Percentiles rank a stretch among this genome's conserved stretches.
These are phyloP conservation scores for Orthonyx spaldingii DNA, from an alignment of 2,113 vertebrate genomes.

Conservation along the genomic window DNA sequence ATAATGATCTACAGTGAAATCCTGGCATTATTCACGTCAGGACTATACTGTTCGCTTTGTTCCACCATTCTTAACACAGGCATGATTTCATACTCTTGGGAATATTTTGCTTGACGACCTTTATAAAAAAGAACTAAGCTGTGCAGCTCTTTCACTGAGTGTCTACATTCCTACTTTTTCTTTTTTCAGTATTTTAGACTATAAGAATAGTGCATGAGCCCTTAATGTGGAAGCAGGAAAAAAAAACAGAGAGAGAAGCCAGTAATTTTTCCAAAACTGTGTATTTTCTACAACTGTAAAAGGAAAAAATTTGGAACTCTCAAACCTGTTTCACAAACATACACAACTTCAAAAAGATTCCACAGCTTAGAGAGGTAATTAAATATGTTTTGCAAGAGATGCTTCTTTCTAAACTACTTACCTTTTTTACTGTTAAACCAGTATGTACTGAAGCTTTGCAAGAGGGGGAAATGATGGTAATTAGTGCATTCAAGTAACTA, in stretches of 20 bases:
- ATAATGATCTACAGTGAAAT: constrained; percentile 16
- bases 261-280: background rate
- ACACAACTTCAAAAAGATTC: background rate
- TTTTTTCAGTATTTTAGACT: background rate
- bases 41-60: background rate
- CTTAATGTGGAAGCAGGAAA: background rate
- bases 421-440: background rate
- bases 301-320: background rate
- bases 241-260: background rate
- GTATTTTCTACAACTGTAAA: background rate
- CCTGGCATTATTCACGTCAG: constrained; percentile 11
- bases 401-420: background rate
- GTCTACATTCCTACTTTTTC: background rate
- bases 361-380: background rate
- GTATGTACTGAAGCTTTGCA: background rate
- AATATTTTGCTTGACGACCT: background rate
- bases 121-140: background rate
- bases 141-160: background rate
- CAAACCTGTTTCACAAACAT: background rate
- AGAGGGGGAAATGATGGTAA: background rate
- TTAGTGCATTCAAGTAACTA: background rate
- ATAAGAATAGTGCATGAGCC: background rate
- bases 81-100: background rate
- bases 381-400: background rate
- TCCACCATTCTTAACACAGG: background rate